These are phyloP conservation scores for Upupa epops DNA, from an alignment of 2,113 vertebrate genomes.

Conservation along the genomic window DNA sequence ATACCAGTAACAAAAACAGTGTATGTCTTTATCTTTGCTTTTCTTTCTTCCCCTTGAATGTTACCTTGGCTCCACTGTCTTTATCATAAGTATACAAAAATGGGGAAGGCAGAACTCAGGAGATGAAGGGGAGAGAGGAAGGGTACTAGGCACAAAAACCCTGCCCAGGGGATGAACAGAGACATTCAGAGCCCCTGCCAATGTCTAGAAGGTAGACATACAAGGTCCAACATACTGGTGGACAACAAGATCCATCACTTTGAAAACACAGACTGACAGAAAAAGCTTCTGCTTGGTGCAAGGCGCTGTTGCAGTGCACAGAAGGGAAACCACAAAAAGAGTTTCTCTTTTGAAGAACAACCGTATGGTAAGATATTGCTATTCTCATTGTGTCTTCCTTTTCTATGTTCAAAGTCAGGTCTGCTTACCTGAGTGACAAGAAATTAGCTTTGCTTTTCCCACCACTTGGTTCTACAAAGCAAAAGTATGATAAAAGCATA, in stretches of 20 bases:
- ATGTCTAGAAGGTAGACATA: neutral
- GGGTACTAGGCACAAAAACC: neutral
- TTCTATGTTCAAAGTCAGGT: neutral
- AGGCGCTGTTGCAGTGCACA: neutral
- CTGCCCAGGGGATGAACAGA: neutral
- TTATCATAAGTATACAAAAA: neutral
- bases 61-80: neutral
- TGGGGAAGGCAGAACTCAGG: neutral
- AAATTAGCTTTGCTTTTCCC: neutral
- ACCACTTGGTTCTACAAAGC: neutral
- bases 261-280: neutral
- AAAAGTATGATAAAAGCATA: neutral
- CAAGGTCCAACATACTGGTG: neutral
- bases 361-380: neutral
- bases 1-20: neutral
- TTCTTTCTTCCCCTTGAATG: neutral
- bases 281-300: neutral
- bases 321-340: conserved; percentile 9
- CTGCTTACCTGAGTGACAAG: neutral
- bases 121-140: neutral
- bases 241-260: neutral
- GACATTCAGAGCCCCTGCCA: neutral
- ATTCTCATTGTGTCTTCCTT: conserved; percentile 30
- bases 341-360: neutral
- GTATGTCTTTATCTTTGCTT: neutral